Base-by-base conservation (phyloP, 1,140 invertebrate species). In the Drosophila lini region DNA sequence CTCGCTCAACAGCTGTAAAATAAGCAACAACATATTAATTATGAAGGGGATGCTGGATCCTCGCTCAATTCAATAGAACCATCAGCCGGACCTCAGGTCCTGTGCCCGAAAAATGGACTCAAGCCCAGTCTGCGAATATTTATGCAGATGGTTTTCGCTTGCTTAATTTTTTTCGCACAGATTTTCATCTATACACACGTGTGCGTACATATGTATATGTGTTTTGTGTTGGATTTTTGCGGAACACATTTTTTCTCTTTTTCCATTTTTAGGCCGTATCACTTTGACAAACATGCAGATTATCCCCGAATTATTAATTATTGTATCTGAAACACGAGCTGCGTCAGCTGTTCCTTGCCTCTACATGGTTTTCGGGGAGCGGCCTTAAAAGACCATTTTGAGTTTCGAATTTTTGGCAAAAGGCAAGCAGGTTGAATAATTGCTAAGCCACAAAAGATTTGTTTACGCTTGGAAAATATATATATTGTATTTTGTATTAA, bases 241-340 rank as follows among this genome's bases (percentile, higher is more conserved):
- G 31, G 60, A 75, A 73, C 63, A 76, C 16, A 73, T 55, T 62
- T 70, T 69, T 45, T 68, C 22, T n/a, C 10, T 48, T 48, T 57
- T 45, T 28, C 25, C 42, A 59, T 77, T 81, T 82, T 70, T 41
- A 69, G 76, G 67, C 73, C 82, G 76, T 84, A 88, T 88, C 84
- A 64, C 57, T 88, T 89, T 88, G 84, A 88, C 84, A 88, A 88
- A 88, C 84, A 88, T 89, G 81, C 68, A 81, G 84, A 83, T 88
- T 88, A 88, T 88, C 84, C 84, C 59, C 64, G 84, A 89, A 88
- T 88, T 88, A 88, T 88, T 88, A 88, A 88, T 88, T 88, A 88
- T 84, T 84, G 82, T 89, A 83, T 70, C 84, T 83, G 83, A 80
- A 77, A 80, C 83, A 88, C 76, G 75, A 88, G 83, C 32, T 56